Conservation (phyloP, 2,888 invertebrate genomes). For the Eupithecia abbreviata region DNA sequence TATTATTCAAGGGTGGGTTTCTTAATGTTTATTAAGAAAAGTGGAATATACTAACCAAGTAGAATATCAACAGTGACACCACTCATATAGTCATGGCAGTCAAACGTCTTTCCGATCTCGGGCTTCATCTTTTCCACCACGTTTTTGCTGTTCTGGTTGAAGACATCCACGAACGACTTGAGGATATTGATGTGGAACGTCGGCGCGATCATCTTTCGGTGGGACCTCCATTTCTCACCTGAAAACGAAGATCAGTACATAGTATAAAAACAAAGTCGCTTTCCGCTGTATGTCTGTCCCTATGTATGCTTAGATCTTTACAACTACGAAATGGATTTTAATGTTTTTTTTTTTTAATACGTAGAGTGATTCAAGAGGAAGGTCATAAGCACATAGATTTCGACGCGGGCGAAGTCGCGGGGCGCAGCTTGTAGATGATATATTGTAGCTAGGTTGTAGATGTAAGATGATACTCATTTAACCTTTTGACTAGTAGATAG, state of each 20-base stretch:
- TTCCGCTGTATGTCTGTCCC: too few relatives aligned
- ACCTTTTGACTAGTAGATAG: neutral
- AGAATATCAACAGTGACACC: constrained; percentile 91
- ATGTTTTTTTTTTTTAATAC: too few relatives aligned
- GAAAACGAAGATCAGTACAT: constrained; percentile 17
- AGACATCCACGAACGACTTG: constrained; percentile 89
- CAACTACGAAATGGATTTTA: too few relatives aligned
- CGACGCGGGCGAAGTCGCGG: too few relatives aligned
- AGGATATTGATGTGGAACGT: constrained; percentile 91
- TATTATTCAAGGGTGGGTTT: neutral
- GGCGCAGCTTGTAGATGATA: too few relatives aligned
- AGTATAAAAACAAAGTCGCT: too few relatives aligned
- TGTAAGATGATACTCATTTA: neutral
- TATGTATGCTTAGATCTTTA: too few relatives aligned
- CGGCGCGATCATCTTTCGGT: constrained; percentile 91
- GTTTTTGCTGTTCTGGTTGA: constrained; percentile 89
- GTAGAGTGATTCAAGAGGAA: too few relatives aligned
- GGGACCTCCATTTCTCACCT: constrained; percentile 90
- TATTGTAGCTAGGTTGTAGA: neutral
- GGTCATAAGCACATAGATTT: too few relatives aligned
- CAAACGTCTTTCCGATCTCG: constrained; percentile 87
- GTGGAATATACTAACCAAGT: constrained; percentile 78
- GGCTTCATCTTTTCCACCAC: constrained; percentile 87
- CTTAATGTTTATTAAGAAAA: neutral
- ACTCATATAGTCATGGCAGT: constrained; percentile 91